These are phyloP conservation scores for Cyrtorhinus lividipennis DNA, from an alignment of 1,140 invertebrate genomes.

Conservation along the genomic window DNA sequence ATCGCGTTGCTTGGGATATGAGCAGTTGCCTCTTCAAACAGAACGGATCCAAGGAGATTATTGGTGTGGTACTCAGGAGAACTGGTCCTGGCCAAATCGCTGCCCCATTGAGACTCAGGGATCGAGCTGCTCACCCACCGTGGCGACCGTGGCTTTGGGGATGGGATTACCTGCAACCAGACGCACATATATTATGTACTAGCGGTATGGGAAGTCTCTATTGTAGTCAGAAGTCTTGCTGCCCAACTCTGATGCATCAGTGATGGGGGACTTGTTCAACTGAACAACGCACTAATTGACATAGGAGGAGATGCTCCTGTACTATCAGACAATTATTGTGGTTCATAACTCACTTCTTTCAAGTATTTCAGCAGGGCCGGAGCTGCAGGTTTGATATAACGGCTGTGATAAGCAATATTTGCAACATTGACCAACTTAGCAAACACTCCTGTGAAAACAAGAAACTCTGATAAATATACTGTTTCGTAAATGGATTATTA, in stretches of 20 bases:
- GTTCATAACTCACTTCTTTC: constrained; percentile 34
- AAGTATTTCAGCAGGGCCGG: constrained; percentile 56
- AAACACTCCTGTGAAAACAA: constrained; percentile 41
- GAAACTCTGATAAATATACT: neutral
- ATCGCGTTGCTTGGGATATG: constrained; percentile 42
- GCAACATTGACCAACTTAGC: constrained; percentile 51
- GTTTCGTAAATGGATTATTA: no score
- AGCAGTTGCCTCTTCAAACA: constrained; percentile 42
- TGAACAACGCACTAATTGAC: no score
- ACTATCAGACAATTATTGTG: no score
- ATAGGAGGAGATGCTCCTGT: no score
- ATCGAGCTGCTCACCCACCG: constrained; percentile 50
- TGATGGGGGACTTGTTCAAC: no score
- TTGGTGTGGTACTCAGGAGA: constrained; percentile 52
- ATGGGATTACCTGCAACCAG: constrained; percentile 30
- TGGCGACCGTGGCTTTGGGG: constrained; percentile 35
- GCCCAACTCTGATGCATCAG: no score
- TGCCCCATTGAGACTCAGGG: constrained; percentile 31
- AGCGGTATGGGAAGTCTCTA: no score
- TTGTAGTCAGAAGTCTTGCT: no score
- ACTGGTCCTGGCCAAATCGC: constrained; percentile 35
- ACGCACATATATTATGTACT: no score
- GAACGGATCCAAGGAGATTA: constrained; percentile 45
- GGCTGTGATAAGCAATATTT: constrained; percentile 61
- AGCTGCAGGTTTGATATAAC: constrained; percentile 53